Percentiles rank a stretch among this genome's conserved stretches.
phyloP scores from a whole-genome alignment of 2,113 vertebrate species.

The Perca schrenkii region DNA sequence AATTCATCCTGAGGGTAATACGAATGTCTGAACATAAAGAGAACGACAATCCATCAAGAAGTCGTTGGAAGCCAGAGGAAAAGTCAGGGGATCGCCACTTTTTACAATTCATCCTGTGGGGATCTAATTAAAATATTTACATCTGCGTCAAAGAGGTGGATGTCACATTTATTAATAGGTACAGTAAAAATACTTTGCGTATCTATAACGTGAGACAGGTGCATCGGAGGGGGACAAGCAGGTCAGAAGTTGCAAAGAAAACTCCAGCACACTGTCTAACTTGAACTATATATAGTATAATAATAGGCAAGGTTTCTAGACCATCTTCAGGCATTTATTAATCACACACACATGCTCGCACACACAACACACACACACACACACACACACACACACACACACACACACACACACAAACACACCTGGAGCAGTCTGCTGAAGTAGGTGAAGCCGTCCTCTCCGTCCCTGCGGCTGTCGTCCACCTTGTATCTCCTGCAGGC shows the following conservation, averaged over 20 bases:
- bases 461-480: slow-evolving; percentile 65
- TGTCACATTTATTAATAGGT: neutral
- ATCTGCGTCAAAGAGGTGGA: neutral
- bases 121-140: neutral
- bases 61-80: neutral
- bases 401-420: neutral
- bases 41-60: neutral
- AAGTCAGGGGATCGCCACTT: neutral
- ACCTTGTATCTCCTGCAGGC: slow-evolving; percentile 87
- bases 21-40: neutral
- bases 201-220: too few species aligned
- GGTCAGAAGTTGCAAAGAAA: too few species aligned
- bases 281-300: too few species aligned
- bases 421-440: slow-evolving; percentile 82
- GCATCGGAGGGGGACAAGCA: too few species aligned
- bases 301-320: too few species aligned
- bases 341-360: too few species aligned
- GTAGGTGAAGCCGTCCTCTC: slow-evolving; percentile 82
- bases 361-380: too few species aligned
- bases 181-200: too few species aligned
- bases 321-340: too few species aligned
- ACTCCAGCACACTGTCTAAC: too few species aligned
- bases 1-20: neutral
- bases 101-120: neutral
- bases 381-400: too few species aligned